phyloP scores from a whole-genome alignment of 2,113 vertebrate species.

The Scatophagus argus region DNA sequence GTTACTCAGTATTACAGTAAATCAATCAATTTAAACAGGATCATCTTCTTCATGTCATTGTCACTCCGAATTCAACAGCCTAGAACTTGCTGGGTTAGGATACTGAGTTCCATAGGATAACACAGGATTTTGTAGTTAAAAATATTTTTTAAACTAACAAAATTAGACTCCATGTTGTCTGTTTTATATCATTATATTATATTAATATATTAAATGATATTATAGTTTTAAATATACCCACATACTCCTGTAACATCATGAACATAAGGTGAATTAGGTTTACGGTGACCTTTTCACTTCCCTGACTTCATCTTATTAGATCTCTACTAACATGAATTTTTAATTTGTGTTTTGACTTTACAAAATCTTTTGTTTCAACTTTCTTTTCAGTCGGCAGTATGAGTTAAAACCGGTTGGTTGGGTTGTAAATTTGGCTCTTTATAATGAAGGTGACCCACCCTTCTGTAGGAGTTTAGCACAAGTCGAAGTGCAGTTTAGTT shows the following conservation, averaged over 20 bases:
- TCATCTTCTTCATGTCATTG: not conserved
- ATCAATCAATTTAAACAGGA: not conserved
- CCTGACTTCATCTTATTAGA: not conserved
- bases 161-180: not conserved
- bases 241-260: not conserved
- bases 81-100: not conserved
- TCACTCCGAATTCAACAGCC: not conserved
- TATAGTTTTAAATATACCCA: not conserved
- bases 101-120: not conserved
- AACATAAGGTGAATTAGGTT: not conserved
- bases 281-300: not conserved
- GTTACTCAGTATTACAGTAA: not conserved
- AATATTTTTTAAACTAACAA: not conserved
- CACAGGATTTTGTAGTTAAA: not conserved
- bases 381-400: not conserved
- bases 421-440: conserved; percentile 15
- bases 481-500: not conserved
- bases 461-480: not conserved
- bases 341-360: not conserved
- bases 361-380: not conserved
- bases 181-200: too few relatives aligned
- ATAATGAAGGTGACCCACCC: conserved; percentile 23
- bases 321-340: not conserved
- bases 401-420: conserved; percentile 53
- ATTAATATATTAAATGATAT: too few relatives aligned